Base-by-base conservation (phyloP, 2,113 vertebrate genomes). In the Notarius quadriscutis region DNA sequence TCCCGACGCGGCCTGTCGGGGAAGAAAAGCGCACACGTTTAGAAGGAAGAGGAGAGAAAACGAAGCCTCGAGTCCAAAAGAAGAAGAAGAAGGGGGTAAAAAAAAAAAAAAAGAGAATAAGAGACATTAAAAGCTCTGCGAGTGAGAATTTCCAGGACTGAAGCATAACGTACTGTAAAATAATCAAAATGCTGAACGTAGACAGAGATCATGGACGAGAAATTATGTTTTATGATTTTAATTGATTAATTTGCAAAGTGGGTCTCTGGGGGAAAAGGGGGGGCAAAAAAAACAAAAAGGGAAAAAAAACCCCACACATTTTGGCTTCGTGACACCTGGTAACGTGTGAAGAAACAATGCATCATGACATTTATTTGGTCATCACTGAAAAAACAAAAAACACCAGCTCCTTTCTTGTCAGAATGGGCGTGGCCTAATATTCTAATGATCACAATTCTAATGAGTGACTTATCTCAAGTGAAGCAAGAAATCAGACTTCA, bases 1-100 rank as follows among this genome's bases (percentile, higher is more conserved):
- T 41, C 87, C 89, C 87, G 74, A n/a, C 65, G 53, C 5, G 41
- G 80, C 85, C 89, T 90, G 84, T 78, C 30, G 34, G 48, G 71
- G 60, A n/a, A 88, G 63, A 90, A 67, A 81, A 57, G 75, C 30
- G 75, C 77, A 53, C 79, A 55, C 1, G 30, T 57, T 86, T 34
- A 58, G 69, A 85, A 69, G 51, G 18, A 77, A 85, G 41, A 80
- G 71, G 65, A 65, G 34, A 58, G 51, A 81, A 50, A 81, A 58
- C 72, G 22, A 53, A 41, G 74, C 85, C 63, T 74, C 20, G 27
- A 75, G 25, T 27, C 67, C 74, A 53, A 22, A 51, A 18, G 11
- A 22, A 22, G 84, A 83, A 30, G 30, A 30, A 30, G n/a, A n/a
- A n/a, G n/a, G n/a, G n/a, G n/a, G n/a, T n/a, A 75, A 22, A 82